Evolutionary conservation across 2,888 invertebrate genomes (phyloP).

Genomic region (Microplitis deprimator): DNA sequence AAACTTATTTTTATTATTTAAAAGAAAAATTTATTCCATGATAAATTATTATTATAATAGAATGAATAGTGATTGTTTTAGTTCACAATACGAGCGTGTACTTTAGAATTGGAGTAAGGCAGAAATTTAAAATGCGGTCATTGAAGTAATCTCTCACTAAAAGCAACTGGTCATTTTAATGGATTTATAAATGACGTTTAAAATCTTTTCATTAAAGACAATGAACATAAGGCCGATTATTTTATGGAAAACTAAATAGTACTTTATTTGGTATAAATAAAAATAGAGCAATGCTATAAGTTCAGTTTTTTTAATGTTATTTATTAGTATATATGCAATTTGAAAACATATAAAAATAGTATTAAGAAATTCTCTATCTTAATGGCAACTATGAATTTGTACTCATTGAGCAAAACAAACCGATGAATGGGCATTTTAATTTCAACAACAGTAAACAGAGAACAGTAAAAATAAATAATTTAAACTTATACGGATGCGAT

Average conservation of each 20-base stretch:
- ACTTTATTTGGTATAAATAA: too few relatives aligned
- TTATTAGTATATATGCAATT: background rate
- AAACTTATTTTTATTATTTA: conserved; percentile 27
- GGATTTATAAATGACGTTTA: too few relatives aligned
- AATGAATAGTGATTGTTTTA: background rate
- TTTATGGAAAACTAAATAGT: too few relatives aligned
- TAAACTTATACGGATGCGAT: background rate
- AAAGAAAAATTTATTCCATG: background rate
- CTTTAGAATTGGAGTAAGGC: background rate
- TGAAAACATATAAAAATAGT: background rate
- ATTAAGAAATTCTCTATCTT: background rate
- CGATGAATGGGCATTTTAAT: background rate
- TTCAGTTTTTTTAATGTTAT: background rate
- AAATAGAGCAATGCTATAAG: background rate
- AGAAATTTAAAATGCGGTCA: background rate
- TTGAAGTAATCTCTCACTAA: too few relatives aligned
- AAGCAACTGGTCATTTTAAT: too few relatives aligned
- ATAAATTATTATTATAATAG: background rate
- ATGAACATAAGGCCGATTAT: too few relatives aligned
- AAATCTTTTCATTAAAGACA: too few relatives aligned
- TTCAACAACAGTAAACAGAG: background rate
- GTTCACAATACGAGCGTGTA: background rate
- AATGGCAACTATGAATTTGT: background rate
- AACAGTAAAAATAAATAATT: background rate
- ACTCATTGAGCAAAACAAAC: background rate